Conservation (phyloP, 1,140 invertebrate genomes). For the Drosophila mauritiana region DNA sequence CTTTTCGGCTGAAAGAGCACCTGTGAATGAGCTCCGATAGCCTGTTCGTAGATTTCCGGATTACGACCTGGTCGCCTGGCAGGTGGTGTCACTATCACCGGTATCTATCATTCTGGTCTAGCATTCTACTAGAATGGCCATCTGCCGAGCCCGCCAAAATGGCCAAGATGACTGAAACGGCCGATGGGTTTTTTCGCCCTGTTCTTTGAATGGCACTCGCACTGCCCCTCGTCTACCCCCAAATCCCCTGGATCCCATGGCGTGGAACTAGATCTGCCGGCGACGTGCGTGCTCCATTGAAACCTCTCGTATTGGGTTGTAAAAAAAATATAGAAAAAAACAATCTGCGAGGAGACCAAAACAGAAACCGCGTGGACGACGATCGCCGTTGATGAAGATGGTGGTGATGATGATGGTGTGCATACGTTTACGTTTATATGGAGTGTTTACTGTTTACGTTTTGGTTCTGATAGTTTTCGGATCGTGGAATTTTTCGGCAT, state of each 20-base stretch:
- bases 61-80: slow-evolving; percentile 27
- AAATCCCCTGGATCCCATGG: background rate
- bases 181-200: slow-evolving; percentile 68
- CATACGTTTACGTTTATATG: background rate
- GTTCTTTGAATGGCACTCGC: slow-evolving; percentile 66
- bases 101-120: background rate
- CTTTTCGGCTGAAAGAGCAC: slow-evolving; percentile 25
- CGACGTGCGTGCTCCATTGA: slow-evolving; percentile 52
- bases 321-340: slow-evolving; percentile 17
- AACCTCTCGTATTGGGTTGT: slow-evolving; percentile 34
- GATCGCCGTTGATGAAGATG: background rate
- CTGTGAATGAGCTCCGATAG: slow-evolving; percentile 59
- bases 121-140: background rate
- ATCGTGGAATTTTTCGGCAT: slow-evolving; percentile 35
- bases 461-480: slow-evolving; percentile 48
- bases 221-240: background rate
- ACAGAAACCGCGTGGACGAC: slow-evolving; percentile 54
- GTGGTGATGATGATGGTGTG: background rate
- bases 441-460: slow-evolving; percentile 69
- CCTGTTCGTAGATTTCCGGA: slow-evolving; percentile 69
- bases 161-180: slow-evolving; percentile 60
- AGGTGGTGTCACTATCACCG: background rate
- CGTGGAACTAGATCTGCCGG: slow-evolving; percentile 25
- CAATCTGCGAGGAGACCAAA: slow-evolving; percentile 29
- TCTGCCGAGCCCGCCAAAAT: slow-evolving; percentile 7